phyloP scores from a whole-genome alignment of 1,140 invertebrate genomes.

The Pseudomyrmex pallidus region DNA sequence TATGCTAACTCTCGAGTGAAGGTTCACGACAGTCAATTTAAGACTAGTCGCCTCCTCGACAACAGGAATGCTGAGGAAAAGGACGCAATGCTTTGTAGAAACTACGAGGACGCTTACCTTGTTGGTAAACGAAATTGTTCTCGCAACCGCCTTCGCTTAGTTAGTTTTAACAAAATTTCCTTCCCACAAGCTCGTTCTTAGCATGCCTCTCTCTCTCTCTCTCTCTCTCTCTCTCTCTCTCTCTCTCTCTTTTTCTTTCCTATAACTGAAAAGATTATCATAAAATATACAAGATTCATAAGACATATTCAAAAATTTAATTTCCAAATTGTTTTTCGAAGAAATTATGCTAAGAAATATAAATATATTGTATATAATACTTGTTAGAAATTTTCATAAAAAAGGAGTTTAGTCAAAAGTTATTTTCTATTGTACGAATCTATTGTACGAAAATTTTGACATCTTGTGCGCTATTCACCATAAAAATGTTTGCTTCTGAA shows the following conservation, averaged over 20 bases:
- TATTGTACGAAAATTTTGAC: too few relatives aligned
- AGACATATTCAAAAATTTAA: too few relatives aligned
- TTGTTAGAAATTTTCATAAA: too few relatives aligned
- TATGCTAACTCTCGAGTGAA: not conserved
- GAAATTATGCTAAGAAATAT: too few relatives aligned
- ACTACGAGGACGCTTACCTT: slow-evolving; percentile 34
- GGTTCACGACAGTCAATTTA: not conserved
- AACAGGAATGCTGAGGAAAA: not conserved
- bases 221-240: too few relatives aligned
- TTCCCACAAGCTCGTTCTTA: slow-evolving; percentile 25
- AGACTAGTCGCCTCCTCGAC: slow-evolving; percentile 8
- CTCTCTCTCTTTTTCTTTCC: not conserved
- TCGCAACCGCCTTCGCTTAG: slow-evolving; percentile 57
- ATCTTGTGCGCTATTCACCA: too few relatives aligned
- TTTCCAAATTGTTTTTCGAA: too few relatives aligned
- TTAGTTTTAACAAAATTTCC: slow-evolving; percentile 59
- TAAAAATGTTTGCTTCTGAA: too few relatives aligned
- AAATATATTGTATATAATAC: too few relatives aligned
- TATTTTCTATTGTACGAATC: too few relatives aligned
- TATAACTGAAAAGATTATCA: slow-evolving; percentile 15
- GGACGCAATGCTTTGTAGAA: slow-evolving; percentile 24
- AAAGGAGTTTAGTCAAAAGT: too few relatives aligned
- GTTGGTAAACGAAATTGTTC: slow-evolving; percentile 52
- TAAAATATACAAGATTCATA: slow-evolving; percentile 31
- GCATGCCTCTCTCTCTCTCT: not conserved